Base-by-base conservation (phyloP, 2,797 vertebrate genomes). In the Emys orbicularis region DNA sequence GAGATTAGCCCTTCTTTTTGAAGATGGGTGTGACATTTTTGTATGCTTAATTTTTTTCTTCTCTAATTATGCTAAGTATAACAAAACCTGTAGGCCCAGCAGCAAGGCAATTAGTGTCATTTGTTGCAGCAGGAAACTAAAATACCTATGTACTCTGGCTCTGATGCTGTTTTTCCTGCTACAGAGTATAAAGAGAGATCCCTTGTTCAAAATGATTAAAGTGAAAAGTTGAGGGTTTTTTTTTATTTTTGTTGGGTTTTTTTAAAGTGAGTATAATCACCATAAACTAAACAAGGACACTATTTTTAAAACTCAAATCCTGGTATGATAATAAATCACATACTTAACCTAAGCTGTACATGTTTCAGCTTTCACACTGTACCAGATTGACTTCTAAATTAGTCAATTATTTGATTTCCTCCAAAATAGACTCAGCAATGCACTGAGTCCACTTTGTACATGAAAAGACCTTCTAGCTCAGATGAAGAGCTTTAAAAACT, bases 401-500 rank as follows among this genome's bases (percentile, higher is more conserved):
- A 89, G 23, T 47, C 1, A 83, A 85, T 89, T 84, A 11, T 92
- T 89, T 95, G 5, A 8, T 88, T 86, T 94, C 13, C 80, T 86
- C 95, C 84, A 95, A 68, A 95, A 85, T 8, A 85, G 50, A 79
- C 7, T 90, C 21, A 91, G 19, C 3, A 90, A 86, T 74, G 18
- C 34, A 74, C 16, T 93, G 90, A 84, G 50, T 34, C 18, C 29
- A 74, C 12, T 91, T 94, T 50, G 57, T 68, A 13, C 6, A 41
- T 31, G 8, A 50, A 94, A 92, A 94, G 59, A 37, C 80, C 81
- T 92, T 47, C 59, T 89, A 94, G 76, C 31, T 89, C 79, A 92
- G 57, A 72, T 90, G 87, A 52, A 93, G 59, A 94, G 15, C 34
- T 90, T 94, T 34, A 88, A 89, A 95, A 85, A 21, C 37, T 68